These are phyloP conservation scores for Dryocosmus kuriphilus DNA, from an alignment of 2,888 invertebrate genomes.

Conservation along the genomic window DNA sequence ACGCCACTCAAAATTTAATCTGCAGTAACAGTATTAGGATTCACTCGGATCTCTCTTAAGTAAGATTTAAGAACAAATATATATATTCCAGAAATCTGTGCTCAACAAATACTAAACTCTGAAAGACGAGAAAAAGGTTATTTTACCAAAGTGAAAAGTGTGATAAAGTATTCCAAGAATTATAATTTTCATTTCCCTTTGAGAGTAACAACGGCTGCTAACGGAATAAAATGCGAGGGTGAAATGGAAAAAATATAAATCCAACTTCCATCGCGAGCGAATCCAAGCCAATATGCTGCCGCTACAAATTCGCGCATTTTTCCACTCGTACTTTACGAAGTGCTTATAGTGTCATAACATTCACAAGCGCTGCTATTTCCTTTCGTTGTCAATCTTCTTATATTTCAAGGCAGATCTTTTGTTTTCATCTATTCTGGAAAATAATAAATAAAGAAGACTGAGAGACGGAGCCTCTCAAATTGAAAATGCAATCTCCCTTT, in stretches of 20 bases:
- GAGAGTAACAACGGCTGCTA: not conserved
- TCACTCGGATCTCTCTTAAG: not conserved
- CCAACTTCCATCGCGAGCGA: not conserved
- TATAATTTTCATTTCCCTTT: conserved; percentile 10
- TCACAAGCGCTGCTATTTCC: not conserved
- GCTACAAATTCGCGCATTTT: conserved; percentile 29
- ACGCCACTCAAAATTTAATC: not conserved
- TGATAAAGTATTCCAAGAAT: not conserved
- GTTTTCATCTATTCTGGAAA: not conserved
- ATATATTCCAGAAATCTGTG: conserved; percentile 4
- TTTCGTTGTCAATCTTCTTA: conserved; percentile 23
- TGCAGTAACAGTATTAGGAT: not conserved
- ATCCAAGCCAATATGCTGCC: conserved; percentile 25
- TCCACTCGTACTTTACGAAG: conserved; percentile 5
- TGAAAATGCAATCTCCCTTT: not conserved
- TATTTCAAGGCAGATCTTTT: conserved; percentile 21
- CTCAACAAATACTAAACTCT: conserved; percentile 11
- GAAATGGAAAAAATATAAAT: not conserved
- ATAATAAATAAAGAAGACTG: not conserved
- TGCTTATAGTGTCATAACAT: conserved; percentile 12
- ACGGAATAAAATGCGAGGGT: conserved; percentile 18
- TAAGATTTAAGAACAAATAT: not conserved
- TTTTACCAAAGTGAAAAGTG: not conserved
- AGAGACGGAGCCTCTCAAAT: not conserved
- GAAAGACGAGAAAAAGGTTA: not conserved